Percentiles rank a stretch among this genome's conserved stretches.
Conservation (phyloP, 1,140 invertebrate genomes). For the Euura saliciscinereae region DNA sequence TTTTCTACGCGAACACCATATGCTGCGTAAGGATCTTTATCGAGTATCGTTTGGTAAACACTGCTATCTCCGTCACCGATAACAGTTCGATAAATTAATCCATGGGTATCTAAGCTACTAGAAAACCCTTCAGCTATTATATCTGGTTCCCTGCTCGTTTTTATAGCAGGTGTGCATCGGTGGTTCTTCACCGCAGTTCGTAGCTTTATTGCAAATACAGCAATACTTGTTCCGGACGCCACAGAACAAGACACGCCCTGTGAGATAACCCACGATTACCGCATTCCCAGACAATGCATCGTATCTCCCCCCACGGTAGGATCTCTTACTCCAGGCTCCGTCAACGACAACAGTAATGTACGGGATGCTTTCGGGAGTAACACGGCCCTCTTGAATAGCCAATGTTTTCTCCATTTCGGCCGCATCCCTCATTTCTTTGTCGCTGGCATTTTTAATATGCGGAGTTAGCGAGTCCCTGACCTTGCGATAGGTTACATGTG, state of each 20-base stretch:
- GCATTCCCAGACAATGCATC: slow-evolving; percentile 44
- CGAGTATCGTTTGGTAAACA: slow-evolving; percentile 32
- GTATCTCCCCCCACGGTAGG: slow-evolving; percentile 36
- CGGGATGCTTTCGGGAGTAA: slow-evolving; percentile 40
- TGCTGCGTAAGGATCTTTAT: slow-evolving; percentile 22
- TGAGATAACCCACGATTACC: slow-evolving; percentile 37
- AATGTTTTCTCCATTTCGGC: slow-evolving; percentile 35
- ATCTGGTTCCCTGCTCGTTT: slow-evolving; percentile 51
- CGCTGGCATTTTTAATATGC: no score
- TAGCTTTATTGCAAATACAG: slow-evolving; percentile 21
- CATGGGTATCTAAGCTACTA: slow-evolving; percentile 34
- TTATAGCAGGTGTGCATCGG: slow-evolving; percentile 38
- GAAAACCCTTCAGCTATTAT: slow-evolving; percentile 48
- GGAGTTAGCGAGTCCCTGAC: slow-evolving; percentile 19
- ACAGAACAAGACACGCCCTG: slow-evolving; percentile 43
- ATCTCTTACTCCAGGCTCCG: slow-evolving; percentile 44
- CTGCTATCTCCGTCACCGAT: slow-evolving; percentile 46
- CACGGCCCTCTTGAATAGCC: slow-evolving; percentile 35
- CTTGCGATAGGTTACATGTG: slow-evolving; percentile 27
- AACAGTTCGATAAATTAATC: slow-evolving; percentile 36
- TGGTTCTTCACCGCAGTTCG: slow-evolving; percentile 12
- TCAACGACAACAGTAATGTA: slow-evolving; percentile 45
- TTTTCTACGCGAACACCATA: slow-evolving; percentile 27
- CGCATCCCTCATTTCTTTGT: slow-evolving; percentile 31
- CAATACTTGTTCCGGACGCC: slow-evolving; percentile 51